A percentile compares a stretch with the other conserved stretches of the same genome.
Conservation (phyloP, 1,140 invertebrate species). For the Reticulitermes speratus region DNA sequence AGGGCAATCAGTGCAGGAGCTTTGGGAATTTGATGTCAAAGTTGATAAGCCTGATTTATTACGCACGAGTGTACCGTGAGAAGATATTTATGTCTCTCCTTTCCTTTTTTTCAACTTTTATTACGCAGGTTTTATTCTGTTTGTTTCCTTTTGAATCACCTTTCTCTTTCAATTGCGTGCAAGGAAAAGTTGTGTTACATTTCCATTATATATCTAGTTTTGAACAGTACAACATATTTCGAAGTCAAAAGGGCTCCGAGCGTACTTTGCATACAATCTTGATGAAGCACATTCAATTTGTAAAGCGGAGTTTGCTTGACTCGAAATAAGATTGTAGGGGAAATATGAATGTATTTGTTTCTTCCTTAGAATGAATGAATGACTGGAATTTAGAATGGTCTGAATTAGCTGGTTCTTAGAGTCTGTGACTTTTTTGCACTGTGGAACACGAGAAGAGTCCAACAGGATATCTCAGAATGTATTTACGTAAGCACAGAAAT, state of each 20-base stretch:
- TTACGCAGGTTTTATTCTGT: not conserved
- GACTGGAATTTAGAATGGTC: not conserved
- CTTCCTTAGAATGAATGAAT: not conserved
- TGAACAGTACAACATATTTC: not conserved
- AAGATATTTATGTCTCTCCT: not conserved
- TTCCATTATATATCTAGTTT: not conserved
- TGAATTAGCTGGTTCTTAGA: not conserved
- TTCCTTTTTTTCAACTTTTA: not conserved
- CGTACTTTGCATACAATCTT: not conserved
- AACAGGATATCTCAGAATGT: not conserved
- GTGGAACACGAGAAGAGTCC: not conserved
- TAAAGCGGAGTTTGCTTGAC: not conserved
- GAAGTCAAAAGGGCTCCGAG: slow-evolving; percentile 2
- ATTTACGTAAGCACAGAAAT: too few relatives aligned
- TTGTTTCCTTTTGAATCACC: not conserved
- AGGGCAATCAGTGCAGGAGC: not conserved
- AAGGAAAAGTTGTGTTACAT: not conserved
- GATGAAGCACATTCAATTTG: not conserved
- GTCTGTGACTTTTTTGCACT: not conserved
- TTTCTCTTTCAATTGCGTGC: not conserved
- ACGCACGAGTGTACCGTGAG: not conserved
- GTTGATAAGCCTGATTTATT: not conserved
- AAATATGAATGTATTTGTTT: not conserved
- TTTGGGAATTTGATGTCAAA: not conserved
- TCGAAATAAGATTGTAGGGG: slow-evolving; percentile 1